Evolutionary conservation across 2,113 vertebrate species (phyloP).

Genomic region (Epinephelus moara): DNA sequence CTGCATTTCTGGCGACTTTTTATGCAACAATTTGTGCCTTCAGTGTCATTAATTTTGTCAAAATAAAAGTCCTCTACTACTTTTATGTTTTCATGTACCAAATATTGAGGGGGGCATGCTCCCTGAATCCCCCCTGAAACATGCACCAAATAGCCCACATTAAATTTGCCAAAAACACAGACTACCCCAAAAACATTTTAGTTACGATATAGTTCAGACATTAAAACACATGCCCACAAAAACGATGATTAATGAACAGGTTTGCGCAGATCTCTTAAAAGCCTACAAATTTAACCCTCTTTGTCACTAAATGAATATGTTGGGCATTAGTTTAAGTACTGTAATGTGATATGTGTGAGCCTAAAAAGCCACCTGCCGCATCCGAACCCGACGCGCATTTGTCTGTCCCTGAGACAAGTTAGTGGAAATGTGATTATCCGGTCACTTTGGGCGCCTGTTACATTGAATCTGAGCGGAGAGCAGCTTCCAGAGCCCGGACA

Average conservation of each 20-base stretch:
- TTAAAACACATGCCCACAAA: constrained; percentile 4
- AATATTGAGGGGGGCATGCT: too few relatives aligned
- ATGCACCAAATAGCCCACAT: too few relatives aligned
- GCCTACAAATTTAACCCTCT: constrained; percentile 19
- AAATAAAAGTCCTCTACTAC: too few relatives aligned
- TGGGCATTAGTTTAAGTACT: constrained; percentile 60
- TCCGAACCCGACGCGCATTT: constrained; percentile 71
- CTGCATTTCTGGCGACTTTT: too few relatives aligned
- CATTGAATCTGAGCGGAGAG: constrained; percentile 79
- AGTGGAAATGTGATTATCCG: constrained; percentile 81
- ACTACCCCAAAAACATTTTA: background rate
- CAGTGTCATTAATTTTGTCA: too few relatives aligned
- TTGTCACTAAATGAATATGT: constrained; percentile 60
- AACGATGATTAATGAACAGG: constrained; percentile 7
- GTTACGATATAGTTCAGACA: background rate
- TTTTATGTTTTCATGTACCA: too few relatives aligned
- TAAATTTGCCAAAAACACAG: background rate
- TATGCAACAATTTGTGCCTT: too few relatives aligned
- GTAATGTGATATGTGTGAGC: constrained; percentile 69
- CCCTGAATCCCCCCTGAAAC: too few relatives aligned
- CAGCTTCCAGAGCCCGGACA: constrained; percentile 76
- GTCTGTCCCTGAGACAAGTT: constrained; percentile 80
- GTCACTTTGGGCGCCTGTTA: constrained; percentile 81
- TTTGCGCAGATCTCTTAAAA: constrained; percentile 18
- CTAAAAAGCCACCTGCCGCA: constrained; percentile 80